Evolutionary conservation across 2,113 vertebrate species (phyloP).

Genomic region (Ciconia maguari): DNA sequence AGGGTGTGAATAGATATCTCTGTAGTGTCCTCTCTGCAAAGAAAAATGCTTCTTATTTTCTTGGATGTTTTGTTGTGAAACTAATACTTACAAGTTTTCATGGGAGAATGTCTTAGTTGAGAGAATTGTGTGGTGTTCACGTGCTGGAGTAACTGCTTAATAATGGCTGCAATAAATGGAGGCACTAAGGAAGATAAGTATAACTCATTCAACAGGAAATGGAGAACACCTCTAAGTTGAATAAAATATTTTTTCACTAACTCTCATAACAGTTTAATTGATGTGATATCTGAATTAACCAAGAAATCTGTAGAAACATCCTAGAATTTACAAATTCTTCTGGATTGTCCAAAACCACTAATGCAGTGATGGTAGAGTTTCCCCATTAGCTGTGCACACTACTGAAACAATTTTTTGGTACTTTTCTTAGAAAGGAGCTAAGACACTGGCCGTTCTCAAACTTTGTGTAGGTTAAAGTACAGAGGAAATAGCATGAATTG

Average conservation of each 20-base stretch:
- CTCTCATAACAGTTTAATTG: not conserved
- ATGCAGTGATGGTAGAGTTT: not conserved
- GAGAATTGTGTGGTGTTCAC: not conserved
- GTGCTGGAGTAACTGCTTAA: not conserved
- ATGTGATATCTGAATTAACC: not conserved
- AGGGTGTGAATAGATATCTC: not conserved
- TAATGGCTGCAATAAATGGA: not conserved
- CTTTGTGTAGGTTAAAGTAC: not conserved
- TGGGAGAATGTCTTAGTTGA: not conserved
- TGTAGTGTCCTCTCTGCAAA: not conserved
- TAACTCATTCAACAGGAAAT: not conserved
- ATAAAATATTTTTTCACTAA: not conserved
- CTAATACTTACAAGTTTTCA: not conserved
- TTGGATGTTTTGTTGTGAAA: not conserved
- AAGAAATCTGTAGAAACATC: not conserved
- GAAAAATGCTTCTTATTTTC: not conserved
- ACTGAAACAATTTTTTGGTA: not conserved
- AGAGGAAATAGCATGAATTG: not conserved
- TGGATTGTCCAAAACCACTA: not conserved
- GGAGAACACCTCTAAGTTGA: not conserved
- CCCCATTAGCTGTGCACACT: not conserved
- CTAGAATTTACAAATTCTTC: not conserved
- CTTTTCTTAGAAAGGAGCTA: not conserved
- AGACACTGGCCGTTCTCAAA: not conserved
- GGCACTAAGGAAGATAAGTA: not conserved